A percentile compares a stretch with the other conserved stretches of the same genome.
phyloP scores from a whole-genome alignment of 1,140 invertebrate genomes.

The Drosophila albomicans region DNA sequence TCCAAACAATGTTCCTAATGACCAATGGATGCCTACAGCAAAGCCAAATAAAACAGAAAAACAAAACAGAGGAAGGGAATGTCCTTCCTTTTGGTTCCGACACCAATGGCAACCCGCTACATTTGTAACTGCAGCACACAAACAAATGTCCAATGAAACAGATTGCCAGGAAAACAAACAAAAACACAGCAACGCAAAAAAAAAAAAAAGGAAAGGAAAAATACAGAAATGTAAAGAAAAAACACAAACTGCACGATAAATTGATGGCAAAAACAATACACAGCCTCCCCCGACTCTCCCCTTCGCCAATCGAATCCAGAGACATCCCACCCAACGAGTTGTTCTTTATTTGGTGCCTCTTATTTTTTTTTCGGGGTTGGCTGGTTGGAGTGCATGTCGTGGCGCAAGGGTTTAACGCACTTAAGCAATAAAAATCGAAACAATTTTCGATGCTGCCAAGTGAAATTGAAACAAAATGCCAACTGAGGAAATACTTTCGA shows the following conservation, averaged over 20 bases:
- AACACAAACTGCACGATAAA: constrained; percentile 67
- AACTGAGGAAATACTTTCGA: constrained; percentile 66
- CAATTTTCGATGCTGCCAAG: constrained; percentile 80
- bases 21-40: constrained; percentile 65
- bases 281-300: constrained; percentile 10
- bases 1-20: constrained; percentile 68
- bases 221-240: constrained; percentile 29
- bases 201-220: constrained; percentile 8
- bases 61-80: not conserved
- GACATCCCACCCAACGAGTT: constrained; percentile 6
- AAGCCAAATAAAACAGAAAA: constrained; percentile 43
- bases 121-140: constrained; percentile 63
- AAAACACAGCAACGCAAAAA: constrained; percentile 37
- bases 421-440: constrained; percentile 84
- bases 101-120: constrained; percentile 38
- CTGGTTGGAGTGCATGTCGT: constrained; percentile 52
- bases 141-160: constrained; percentile 82
- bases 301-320: not conserved
- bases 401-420: constrained; percentile 82
- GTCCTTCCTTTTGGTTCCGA: constrained; percentile 22
- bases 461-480: constrained; percentile 82
- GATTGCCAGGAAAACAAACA: constrained; percentile 76
- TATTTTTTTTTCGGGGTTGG: not conserved
- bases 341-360: constrained; percentile 31
- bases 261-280: constrained; percentile 74